phyloP scores from a whole-genome alignment of 2,113 vertebrate genomes.

The Indicator maculatus region DNA sequence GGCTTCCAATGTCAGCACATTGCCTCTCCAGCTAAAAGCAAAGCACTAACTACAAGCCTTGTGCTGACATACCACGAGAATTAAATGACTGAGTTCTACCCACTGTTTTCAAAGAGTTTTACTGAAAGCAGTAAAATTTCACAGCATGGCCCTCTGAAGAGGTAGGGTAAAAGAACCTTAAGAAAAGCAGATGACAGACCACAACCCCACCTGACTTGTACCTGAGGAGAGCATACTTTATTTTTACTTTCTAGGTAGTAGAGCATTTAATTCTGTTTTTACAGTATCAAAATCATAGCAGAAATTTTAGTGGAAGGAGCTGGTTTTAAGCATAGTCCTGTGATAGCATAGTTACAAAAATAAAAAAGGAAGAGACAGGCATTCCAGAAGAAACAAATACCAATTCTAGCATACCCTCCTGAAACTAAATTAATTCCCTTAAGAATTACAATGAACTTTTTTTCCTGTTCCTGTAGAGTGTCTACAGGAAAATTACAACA shows the following conservation, averaged over 20 bases:
- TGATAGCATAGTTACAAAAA: background rate
- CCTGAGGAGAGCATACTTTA: background rate
- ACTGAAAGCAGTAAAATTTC: background rate
- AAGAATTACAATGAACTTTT: background rate
- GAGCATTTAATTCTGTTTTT: background rate
- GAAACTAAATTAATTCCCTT: background rate
- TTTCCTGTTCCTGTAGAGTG: background rate
- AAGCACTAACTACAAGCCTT: background rate
- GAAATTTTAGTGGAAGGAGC: background rate
- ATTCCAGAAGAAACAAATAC: background rate
- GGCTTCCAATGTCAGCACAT: background rate
- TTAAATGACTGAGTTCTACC: background rate
- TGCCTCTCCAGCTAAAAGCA: background rate
- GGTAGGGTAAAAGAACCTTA: background rate
- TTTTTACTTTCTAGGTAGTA: background rate
- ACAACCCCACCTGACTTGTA: background rate
- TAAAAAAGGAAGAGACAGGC: background rate
- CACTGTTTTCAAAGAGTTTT: background rate
- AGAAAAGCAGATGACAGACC: background rate
- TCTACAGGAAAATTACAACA: background rate
- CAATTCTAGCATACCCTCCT: background rate
- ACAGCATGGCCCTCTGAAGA: background rate
- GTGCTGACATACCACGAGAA: background rate
- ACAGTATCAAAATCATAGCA: background rate
- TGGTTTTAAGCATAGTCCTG: background rate